Evolutionary conservation across 2,113 vertebrate genomes (phyloP).

Genomic region (Phainopepla nitens): DNA sequence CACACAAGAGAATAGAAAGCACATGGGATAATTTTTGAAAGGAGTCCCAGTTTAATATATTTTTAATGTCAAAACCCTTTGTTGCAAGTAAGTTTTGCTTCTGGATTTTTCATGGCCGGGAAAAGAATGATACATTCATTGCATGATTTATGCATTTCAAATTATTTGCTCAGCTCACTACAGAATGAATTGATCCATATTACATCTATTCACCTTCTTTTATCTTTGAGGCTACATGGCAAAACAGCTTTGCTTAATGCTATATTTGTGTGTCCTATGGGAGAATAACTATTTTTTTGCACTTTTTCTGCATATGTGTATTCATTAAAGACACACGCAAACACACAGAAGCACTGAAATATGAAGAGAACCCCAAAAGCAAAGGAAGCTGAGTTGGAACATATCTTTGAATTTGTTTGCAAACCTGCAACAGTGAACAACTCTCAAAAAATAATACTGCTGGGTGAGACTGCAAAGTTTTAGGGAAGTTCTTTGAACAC

Average conservation of each 20-base stretch:
- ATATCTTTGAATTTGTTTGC: conserved; percentile 70
- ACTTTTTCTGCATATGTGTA: conserved; percentile 67
- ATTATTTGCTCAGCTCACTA: conserved; percentile 27
- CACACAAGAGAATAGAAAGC: not conserved
- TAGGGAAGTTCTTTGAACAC: conserved; percentile 75
- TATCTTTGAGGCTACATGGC: conserved; percentile 61
- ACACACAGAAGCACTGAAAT: conserved; percentile 50
- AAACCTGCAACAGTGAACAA: conserved; percentile 62
- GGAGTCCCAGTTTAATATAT: not conserved
- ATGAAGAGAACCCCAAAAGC: conserved; percentile 68
- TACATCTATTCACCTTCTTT: conserved; percentile 51
- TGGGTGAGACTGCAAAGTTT: conserved; percentile 74
- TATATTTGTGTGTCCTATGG: conserved; percentile 71
- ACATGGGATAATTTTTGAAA: not conserved
- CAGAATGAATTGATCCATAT: conserved; percentile 48
- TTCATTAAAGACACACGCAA: conserved; percentile 63
- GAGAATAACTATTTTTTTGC: conserved; percentile 37
- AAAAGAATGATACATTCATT: not conserved
- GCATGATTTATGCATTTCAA: conserved; percentile 37
- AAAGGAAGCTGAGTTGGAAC: conserved; percentile 68
- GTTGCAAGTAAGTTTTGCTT: conserved; percentile 7
- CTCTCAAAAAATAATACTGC: conserved; percentile 68
- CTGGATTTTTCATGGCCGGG: conserved; percentile 37
- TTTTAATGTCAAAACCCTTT: conserved; percentile 20
- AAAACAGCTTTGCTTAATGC: conserved; percentile 61